Conservation (phyloP, 64 coral and sea anemone genomes). For the Pocillopora verrucosa region DNA sequence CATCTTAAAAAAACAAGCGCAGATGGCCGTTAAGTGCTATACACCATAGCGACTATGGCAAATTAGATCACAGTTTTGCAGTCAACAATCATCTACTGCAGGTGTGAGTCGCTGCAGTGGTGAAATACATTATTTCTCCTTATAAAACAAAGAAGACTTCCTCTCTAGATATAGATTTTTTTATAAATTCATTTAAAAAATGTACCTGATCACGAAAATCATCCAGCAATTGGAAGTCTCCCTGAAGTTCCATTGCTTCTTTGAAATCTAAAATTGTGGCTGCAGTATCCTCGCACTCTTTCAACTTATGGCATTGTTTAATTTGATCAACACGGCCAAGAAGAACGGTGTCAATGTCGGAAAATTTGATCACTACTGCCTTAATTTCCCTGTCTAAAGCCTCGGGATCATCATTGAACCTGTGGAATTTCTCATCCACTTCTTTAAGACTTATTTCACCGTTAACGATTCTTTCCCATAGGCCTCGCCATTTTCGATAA, state of each 20-base stretch:
- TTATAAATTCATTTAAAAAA: too few species aligned
- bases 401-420: slow-evolving; percentile 24
- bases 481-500: neutral
- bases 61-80: too few species aligned
- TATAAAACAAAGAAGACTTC: too few species aligned
- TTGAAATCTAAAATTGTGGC: slow-evolving; percentile 34
- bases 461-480: slow-evolving; percentile 38
- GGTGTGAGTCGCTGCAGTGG: too few species aligned
- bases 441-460: slow-evolving; percentile 58
- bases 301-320: slow-evolving; percentile 32
- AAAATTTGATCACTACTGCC: neutral
- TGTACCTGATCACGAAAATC: slow-evolving; percentile 63
- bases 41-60: too few species aligned
- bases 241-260: slow-evolving; percentile 40
- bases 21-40: too few species aligned
- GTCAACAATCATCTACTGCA: too few species aligned
- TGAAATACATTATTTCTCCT: too few species aligned
- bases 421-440: slow-evolving; percentile 34
- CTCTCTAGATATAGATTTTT: too few species aligned
- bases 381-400: neutral
- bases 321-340: slow-evolving; percentile 33
- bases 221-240: slow-evolving; percentile 53
- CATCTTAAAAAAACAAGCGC: neutral
- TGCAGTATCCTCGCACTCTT: slow-evolving; percentile 31
- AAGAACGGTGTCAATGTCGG: neutral